Percentiles rank a stretch among this genome's conserved stretches.
Evolutionary conservation across 1,140 invertebrate species (phyloP).

Genomic region (Drosophila tristis): DNA sequence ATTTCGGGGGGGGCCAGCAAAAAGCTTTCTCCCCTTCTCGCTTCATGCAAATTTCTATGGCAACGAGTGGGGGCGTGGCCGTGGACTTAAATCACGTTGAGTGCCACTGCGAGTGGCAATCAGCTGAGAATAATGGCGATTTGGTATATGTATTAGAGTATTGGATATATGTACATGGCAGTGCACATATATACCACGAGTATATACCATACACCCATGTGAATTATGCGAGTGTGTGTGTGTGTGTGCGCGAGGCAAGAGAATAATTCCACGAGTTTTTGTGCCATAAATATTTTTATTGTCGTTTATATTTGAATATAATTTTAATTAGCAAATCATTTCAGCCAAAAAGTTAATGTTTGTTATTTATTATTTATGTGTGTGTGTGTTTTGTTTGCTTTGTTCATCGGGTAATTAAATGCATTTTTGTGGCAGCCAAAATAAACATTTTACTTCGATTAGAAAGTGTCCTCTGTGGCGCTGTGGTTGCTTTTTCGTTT

Average conservation of each 20-base stretch:
- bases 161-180: constrained; percentile 6
- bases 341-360: too few species aligned
- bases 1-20: constrained; percentile 6
- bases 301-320: not conserved
- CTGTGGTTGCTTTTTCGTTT: too few species aligned
- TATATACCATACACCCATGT: not conserved
- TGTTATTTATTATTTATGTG: too few species aligned
- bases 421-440: too few species aligned
- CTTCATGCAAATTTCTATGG: constrained; percentile 28
- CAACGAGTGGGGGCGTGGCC: constrained; percentile 36
- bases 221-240: too few species aligned
- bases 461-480: too few species aligned
- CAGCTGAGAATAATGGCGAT: constrained; percentile 55
- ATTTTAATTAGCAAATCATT: not conserved
- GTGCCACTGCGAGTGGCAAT: constrained; percentile 54
- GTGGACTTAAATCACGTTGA: constrained; percentile 52
- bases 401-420: too few species aligned
- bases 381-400: too few species aligned
- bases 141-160: constrained; percentile 5
- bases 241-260: too few species aligned
- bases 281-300: too few species aligned
- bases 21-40: constrained; percentile 7
- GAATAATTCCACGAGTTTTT: too few species aligned
- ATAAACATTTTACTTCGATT: too few species aligned
- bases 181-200: constrained; percentile 14